A percentile compares a stretch with the other conserved stretches of the same genome.
These are phyloP conservation scores for Euplagia quadripunctaria DNA, from an alignment of 2,888 invertebrate genomes.

Conservation along the genomic window DNA sequence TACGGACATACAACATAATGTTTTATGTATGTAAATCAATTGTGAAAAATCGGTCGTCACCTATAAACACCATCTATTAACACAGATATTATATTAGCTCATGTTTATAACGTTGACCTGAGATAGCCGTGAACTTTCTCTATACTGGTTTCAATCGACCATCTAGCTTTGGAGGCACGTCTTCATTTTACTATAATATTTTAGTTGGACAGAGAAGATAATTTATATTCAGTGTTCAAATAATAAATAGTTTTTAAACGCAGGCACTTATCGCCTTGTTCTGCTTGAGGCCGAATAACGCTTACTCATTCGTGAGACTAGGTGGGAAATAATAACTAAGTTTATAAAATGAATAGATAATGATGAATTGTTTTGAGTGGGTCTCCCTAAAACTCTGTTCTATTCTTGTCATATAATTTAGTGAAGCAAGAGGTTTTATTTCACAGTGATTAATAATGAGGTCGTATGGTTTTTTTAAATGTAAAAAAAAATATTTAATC, in stretches of 20 bases:
- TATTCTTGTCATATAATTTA: background rate
- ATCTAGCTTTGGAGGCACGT: slow-evolving; percentile 42
- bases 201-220: slow-evolving; percentile 21
- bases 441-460: background rate
- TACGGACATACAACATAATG: slow-evolving; percentile 2
- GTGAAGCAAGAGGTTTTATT: background rate
- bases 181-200: slow-evolving; percentile 36
- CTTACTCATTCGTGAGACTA: slow-evolving; percentile 11
- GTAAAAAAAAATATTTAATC: background rate
- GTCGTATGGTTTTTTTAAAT: background rate
- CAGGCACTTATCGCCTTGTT: slow-evolving; percentile 17
- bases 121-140: slow-evolving; percentile 67
- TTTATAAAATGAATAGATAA: slow-evolving; percentile 7
- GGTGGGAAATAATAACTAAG: slow-evolving; percentile 11
- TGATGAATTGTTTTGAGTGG: slow-evolving; percentile 13
- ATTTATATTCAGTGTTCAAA: slow-evolving; percentile 17
- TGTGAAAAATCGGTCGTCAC: slow-evolving; percentile 53
- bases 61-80: slow-evolving; percentile 78
- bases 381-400: background rate
- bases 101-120: slow-evolving; percentile 62
- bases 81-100: slow-evolving; percentile 66
- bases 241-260: slow-evolving; percentile 31
- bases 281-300: slow-evolving; percentile 24
- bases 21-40: slow-evolving; percentile 53
- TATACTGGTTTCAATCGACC: slow-evolving; percentile 56